phyloP scores from a whole-genome alignment of 2,888 invertebrate genomes.

The Lycia hirtaria region DNA sequence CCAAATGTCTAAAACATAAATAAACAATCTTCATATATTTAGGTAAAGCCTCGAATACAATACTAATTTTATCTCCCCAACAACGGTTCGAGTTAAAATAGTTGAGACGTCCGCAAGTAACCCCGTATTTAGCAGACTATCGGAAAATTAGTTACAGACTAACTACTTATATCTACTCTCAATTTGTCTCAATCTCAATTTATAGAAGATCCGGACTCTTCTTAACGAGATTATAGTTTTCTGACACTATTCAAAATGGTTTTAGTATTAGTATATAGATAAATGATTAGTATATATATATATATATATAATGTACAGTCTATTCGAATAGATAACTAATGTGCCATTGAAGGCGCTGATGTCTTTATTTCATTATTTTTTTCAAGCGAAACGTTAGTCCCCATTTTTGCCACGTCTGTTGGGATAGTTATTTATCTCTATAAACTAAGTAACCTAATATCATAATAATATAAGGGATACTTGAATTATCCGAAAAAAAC shows the following conservation, averaged over 20 bases:
- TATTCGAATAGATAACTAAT: no score
- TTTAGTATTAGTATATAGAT: not conserved
- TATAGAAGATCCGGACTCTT: conserved; percentile 14
- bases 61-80: conserved; percentile 28
- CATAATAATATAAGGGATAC: no score
- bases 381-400: no score
- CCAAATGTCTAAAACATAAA: not conserved
- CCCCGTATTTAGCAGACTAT: conserved; percentile 41
- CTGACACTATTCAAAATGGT: not conserved
- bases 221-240: conserved; percentile 12
- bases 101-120: conserved; percentile 46
- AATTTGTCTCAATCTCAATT: conserved; percentile 25
- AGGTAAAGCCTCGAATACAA: conserved; percentile 4
- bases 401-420: no score
- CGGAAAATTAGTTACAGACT: conserved; percentile 49
- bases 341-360: no score
- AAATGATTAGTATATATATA: no score
- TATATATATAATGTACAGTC: no score
- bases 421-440: no score
- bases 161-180: conserved; percentile 38
- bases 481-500: no score
- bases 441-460: no score
- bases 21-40: not conserved
- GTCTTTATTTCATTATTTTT: no score
- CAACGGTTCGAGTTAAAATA: conserved; percentile 40